A percentile compares a stretch with the other conserved stretches of the same genome.
phyloP scores from a whole-genome alignment of 2,888 invertebrate genomes.

The Tachystola acroxantha region DNA sequence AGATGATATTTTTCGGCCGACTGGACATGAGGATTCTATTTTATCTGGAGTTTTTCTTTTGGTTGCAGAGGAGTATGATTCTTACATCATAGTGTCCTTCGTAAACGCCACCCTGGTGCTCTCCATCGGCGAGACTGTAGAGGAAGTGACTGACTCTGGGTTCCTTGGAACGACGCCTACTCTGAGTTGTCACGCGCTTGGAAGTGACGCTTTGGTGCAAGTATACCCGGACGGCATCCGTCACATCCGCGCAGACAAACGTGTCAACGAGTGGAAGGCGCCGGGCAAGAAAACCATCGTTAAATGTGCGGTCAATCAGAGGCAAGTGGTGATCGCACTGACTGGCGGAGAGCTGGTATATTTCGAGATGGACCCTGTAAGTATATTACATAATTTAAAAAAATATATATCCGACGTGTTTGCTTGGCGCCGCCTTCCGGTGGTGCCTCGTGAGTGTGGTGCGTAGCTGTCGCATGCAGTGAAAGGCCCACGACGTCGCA shows the following conservation, averaged over 20 bases:
- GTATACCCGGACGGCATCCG: constrained; percentile 99
- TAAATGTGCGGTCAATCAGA: constrained; percentile 98
- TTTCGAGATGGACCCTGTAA: constrained; percentile 99
- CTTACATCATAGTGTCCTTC: constrained; percentile 99
- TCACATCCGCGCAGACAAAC: constrained; percentile 97
- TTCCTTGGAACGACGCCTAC: constrained; percentile 99
- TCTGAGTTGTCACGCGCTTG: constrained; percentile 97
- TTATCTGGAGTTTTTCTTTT: constrained; percentile 60
- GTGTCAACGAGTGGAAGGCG: constrained; percentile 99
- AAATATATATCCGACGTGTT: constrained; percentile 46
- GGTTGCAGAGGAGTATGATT: constrained; percentile 97
- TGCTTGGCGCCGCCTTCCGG: constrained; percentile 46
- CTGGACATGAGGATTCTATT: constrained; percentile 17
- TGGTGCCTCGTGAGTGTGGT: constrained; percentile 45
- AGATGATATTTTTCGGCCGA: constrained; percentile 28
- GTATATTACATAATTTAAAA: constrained; percentile 32
- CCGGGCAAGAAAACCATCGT: constrained; percentile 98
- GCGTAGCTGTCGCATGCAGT: constrained; percentile 76
- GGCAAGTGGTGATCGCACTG: constrained; percentile 98
- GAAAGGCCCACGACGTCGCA: constrained; percentile 81
- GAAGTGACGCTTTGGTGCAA: constrained; percentile 98
- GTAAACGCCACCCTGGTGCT: constrained; percentile 97
- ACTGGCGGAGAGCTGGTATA: constrained; percentile 98
- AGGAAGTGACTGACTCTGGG: constrained; percentile 99
- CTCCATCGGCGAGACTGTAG: constrained; percentile 99